phyloP scores from a whole-genome alignment of 2,888 invertebrate genomes.

The Celastrina argiolus region DNA sequence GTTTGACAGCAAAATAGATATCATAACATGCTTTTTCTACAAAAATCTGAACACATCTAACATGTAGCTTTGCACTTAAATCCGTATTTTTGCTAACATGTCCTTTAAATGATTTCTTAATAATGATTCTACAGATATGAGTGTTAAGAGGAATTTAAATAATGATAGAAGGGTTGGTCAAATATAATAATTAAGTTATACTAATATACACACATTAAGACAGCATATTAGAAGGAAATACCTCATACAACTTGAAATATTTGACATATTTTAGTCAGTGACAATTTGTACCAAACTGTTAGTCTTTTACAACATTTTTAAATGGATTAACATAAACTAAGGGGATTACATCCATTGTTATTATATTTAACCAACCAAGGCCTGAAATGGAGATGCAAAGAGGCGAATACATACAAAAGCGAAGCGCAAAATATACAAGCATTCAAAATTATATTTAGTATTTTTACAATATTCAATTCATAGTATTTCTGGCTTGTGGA shows the following conservation, averaged over 20 bases:
- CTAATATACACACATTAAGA: background rate
- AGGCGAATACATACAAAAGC: background rate
- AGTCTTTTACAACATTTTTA: no score
- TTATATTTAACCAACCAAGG: conserved; percentile 14
- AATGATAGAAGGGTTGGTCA: background rate
- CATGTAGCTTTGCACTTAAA: background rate
- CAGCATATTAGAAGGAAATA: background rate
- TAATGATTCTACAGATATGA: background rate
- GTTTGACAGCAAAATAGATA: background rate
- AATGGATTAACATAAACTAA: no score
- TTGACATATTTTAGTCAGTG: no score
- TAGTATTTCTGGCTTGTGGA: background rate
- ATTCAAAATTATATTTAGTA: background rate
- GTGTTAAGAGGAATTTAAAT: background rate
- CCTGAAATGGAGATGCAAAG: background rate
- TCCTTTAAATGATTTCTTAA: background rate
- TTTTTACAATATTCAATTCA: background rate
- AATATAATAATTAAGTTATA: background rate
- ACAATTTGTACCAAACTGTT: no score
- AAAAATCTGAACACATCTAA: background rate
- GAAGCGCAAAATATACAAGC: background rate
- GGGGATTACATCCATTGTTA: background rate
- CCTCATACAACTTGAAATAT: no score
- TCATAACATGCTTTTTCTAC: conserved; percentile 1
- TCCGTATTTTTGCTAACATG: background rate